Evolutionary conservation across 1,140 invertebrate species (phyloP).

Genomic region (Trachymyrmex septentrionalis): DNA sequence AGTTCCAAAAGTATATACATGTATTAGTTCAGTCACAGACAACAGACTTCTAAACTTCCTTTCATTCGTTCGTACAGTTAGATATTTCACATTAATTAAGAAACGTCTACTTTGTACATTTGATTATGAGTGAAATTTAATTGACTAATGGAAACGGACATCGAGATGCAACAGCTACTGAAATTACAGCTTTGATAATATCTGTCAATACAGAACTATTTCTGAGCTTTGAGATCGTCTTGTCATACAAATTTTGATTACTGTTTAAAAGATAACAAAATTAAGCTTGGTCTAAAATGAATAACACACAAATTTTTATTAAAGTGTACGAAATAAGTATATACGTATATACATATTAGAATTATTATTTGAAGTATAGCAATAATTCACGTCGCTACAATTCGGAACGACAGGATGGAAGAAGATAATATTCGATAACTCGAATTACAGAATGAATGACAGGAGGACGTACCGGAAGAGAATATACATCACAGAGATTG

Average conservation of each 20-base stretch:
- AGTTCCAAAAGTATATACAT: too few species aligned
- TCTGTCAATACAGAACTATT: slow-evolving; percentile 2
- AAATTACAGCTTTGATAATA: neutral
- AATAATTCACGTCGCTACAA: neutral
- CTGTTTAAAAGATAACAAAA: neutral
- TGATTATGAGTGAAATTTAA: neutral
- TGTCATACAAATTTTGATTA: neutral
- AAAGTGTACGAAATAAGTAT: neutral
- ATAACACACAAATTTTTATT: neutral
- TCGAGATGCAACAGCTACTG: neutral
- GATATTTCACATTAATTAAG: neutral
- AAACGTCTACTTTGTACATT: neutral
- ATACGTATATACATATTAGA: too few species aligned
- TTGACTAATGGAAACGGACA: neutral
- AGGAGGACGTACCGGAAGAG: neutral
- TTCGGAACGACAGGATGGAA: neutral
- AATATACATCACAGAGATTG: neutral
- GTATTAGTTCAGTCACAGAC: too few species aligned
- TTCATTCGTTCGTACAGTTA: neutral
- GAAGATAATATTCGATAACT: neutral
- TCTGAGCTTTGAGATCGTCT: neutral
- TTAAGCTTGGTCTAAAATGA: neutral
- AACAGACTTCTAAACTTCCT: neutral
- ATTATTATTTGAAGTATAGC: neutral
- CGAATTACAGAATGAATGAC: slow-evolving; percentile 9